These are phyloP conservation scores for Acyrthosiphon pisum DNA, from an alignment of 1,140 invertebrate species.

Conservation along the genomic window DNA sequence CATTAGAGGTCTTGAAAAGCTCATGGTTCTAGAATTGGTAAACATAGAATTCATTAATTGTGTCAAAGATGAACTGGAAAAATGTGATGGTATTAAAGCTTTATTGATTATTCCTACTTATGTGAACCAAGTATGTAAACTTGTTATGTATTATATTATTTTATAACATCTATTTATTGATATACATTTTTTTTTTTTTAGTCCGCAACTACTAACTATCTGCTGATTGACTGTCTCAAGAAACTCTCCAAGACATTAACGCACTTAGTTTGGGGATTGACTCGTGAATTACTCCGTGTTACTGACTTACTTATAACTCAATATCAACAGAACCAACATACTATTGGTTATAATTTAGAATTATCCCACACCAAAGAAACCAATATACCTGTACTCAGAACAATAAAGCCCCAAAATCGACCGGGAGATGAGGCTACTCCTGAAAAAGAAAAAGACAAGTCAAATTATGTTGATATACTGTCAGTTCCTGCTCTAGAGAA, in stretches of 20 bases:
- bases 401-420: constrained; percentile 64
- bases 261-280: constrained; percentile 82
- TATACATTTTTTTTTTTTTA: constrained; percentile 64
- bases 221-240: constrained; percentile 77
- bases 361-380: constrained; percentile 63
- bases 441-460: constrained; percentile 59
- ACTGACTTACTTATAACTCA: constrained; percentile 82
- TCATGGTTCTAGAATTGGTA: constrained; percentile 71
- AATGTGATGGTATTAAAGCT: constrained; percentile 75
- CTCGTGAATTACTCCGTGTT: constrained; percentile 77
- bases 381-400: constrained; percentile 80
- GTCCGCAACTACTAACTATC: constrained; percentile 80
- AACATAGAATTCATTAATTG: constrained; percentile 82
- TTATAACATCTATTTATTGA: neutral
- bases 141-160: neutral
- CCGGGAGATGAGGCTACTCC: constrained; percentile 60
- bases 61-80: constrained; percentile 75
- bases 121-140: constrained; percentile 67
- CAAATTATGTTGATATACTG: constrained; percentile 74
- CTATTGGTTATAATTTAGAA: constrained; percentile 62
- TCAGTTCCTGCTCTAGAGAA: constrained; percentile 77
- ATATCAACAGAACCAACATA: constrained; percentile 67
- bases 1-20: constrained; percentile 35
- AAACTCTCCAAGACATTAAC: constrained; percentile 73
- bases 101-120: constrained; percentile 83